A percentile compares a stretch with the other conserved stretches of the same genome.
These are phyloP conservation scores for Diarsia rubi DNA, from an alignment of 2,888 invertebrate genomes.

Conservation along the genomic window DNA sequence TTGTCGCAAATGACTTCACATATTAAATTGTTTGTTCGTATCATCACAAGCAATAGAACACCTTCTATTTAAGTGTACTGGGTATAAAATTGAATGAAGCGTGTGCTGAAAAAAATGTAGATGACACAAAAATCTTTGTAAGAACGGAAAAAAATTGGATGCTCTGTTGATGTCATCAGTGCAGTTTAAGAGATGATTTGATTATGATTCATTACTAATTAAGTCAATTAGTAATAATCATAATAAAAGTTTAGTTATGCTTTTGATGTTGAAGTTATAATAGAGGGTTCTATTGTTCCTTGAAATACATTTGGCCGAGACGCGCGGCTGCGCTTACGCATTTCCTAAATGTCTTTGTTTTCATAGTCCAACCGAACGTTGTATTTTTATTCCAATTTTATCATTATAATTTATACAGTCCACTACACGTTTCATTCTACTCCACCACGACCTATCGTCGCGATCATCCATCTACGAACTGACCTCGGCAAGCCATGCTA, in stretches of 20 bases:
- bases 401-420: no score
- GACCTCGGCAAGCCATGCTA: not conserved
- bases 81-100: not conserved
- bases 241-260: not conserved
- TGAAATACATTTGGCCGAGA: not conserved
- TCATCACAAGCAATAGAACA: constrained; percentile 19
- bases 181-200: constrained; percentile 21
- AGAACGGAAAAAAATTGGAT: constrained; percentile 46
- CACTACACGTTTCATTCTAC: no score
- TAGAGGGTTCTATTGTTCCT: not conserved
- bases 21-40: constrained; percentile 57
- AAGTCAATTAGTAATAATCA: no score
- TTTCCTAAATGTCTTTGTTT: no score
- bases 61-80: not conserved
- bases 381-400: no score
- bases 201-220: not conserved
- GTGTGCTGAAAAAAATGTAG: not conserved
- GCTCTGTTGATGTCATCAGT: constrained; percentile 56
- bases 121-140: constrained; percentile 25
- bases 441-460: no score
- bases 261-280: constrained; percentile 4
- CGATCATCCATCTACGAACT: not conserved
- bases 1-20: constrained; percentile 51
- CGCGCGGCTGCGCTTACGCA: no score
- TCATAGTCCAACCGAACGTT: no score